Evolutionary conservation across 2,797 vertebrate genomes (phyloP).

Genomic region (Sebastes flavidus): DNA sequence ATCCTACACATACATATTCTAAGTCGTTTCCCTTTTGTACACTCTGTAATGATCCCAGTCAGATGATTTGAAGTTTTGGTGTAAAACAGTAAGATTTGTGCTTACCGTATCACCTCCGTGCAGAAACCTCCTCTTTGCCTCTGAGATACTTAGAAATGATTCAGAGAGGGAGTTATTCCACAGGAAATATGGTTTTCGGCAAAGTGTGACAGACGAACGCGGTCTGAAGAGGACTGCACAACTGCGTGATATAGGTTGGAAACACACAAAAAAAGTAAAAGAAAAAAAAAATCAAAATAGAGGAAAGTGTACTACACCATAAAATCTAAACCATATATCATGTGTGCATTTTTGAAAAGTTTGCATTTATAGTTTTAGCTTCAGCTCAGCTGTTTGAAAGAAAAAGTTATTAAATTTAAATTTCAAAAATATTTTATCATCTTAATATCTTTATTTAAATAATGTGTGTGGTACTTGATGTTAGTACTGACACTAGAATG

Average conservation of each 20-base stretch:
- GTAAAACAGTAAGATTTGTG: not conserved
- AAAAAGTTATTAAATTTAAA: not conserved
- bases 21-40: not conserved
- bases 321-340: not conserved
- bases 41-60: not conserved
- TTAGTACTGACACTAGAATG: not conserved
- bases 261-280: not conserved
- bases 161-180: constrained; percentile 53
- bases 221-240: not conserved
- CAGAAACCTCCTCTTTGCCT: constrained; percentile 19
- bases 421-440: not conserved
- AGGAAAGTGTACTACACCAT: not conserved
- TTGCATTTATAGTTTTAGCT: not conserved
- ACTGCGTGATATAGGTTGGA: not conserved
- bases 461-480: not conserved
- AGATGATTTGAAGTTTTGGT: not conserved
- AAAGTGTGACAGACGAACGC: not conserved
- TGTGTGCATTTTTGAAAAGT: not conserved
- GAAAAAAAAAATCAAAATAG: not conserved
- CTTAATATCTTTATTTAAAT: not conserved
- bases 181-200: constrained; percentile 62
- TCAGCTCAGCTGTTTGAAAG: not conserved
- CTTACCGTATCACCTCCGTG: constrained; percentile 54
- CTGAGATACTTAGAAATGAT: constrained; percentile 36
- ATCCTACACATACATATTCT: not conserved